A percentile compares a stretch with the other conserved stretches of the same genome.
phyloP scores from a whole-genome alignment of 1,140 invertebrate species.

The Thaumetopoea pityocampa region DNA sequence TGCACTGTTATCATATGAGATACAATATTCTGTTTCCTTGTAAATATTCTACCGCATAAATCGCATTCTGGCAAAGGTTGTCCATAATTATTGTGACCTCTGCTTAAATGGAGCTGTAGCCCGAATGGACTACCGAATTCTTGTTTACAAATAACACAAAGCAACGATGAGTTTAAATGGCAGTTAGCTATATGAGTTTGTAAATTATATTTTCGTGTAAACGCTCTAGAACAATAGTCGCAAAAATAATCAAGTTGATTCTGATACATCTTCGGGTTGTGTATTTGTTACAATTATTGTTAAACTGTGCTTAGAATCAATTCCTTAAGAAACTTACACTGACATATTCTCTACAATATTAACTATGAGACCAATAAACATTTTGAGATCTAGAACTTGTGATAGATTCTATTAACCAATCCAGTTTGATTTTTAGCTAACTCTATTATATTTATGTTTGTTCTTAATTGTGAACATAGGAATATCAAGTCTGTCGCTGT shows the following conservation, averaged over 20 bases:
- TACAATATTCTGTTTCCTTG: constrained; percentile 51
- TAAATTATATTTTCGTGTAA: constrained; percentile 55
- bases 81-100: constrained; percentile 44
- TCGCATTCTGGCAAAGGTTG: constrained; percentile 53
- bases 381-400: no score
- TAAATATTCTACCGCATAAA: constrained; percentile 53
- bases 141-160: constrained; percentile 44
- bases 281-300: neutral
- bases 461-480: no score
- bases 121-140: constrained; percentile 40
- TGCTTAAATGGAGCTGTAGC: constrained; percentile 33
- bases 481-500: no score
- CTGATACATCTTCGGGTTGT: constrained; percentile 4
- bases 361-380: neutral
- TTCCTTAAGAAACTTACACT: neutral
- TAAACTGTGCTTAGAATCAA: neutral
- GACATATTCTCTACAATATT: neutral
- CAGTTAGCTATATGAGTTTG: constrained; percentile 54
- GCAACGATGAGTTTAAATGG: constrained; percentile 39
- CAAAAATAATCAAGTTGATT: constrained; percentile 35
- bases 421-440: no score
- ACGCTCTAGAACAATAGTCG: constrained; percentile 46
- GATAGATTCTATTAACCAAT: no score
- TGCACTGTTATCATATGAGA: constrained; percentile 57
- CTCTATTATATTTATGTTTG: no score